Conservation (phyloP, 2,113 vertebrate genomes). For the Nerophis lumbriciformis region DNA sequence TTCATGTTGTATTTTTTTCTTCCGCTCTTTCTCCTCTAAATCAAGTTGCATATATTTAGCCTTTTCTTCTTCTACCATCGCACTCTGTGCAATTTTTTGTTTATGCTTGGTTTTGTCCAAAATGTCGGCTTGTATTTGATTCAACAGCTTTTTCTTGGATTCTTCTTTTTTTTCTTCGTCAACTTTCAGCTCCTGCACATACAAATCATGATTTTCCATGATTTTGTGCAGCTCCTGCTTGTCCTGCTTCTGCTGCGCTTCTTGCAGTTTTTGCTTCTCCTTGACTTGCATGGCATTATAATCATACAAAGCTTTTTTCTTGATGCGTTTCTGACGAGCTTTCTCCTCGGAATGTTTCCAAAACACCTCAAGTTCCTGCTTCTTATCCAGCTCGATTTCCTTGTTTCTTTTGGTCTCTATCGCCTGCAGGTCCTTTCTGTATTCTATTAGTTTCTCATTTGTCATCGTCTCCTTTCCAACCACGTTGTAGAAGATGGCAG, state of each 20-base stretch:
- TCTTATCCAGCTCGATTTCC: background rate
- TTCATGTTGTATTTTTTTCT: background rate
- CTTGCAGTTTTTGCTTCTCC: background rate
- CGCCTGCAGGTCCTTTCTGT: background rate
- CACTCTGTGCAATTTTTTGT: background rate
- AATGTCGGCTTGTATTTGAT: constrained; percentile 1
- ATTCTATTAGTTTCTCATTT: background rate
- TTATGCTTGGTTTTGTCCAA: background rate
- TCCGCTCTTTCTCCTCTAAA: background rate
- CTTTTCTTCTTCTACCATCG: background rate
- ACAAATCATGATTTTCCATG: background rate
- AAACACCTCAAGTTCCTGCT: background rate
- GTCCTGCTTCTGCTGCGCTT: background rate
- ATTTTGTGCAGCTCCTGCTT: background rate
- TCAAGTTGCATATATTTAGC: constrained; percentile 2
- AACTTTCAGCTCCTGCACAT: background rate
- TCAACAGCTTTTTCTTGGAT: background rate
- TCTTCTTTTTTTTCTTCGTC: background rate
- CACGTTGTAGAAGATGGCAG: background rate
- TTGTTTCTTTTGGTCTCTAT: background rate
- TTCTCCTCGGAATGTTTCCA: background rate
- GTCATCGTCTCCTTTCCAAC: background rate
- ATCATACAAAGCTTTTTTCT: background rate
- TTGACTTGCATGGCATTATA: background rate
- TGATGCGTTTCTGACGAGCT: background rate